A percentile compares a stretch with the other conserved stretches of the same genome.
These are phyloP conservation scores for Gibbula magus DNA, from an alignment of 2,888 invertebrate species.

Conservation along the genomic window DNA sequence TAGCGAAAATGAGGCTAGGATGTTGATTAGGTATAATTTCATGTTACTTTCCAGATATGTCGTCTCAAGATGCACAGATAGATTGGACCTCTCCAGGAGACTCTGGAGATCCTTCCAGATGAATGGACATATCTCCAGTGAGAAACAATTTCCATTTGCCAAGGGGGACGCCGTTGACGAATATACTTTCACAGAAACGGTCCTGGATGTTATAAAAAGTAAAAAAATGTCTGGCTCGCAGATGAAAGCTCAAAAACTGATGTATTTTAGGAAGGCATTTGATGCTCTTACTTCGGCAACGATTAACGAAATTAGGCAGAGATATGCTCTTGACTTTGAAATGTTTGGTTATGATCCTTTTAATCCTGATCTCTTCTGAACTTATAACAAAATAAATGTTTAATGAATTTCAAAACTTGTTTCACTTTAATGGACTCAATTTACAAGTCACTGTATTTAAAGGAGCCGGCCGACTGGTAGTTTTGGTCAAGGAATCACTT, in stretches of 20 bases:
- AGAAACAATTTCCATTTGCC: background rate
- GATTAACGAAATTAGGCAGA: background rate
- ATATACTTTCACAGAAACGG: background rate
- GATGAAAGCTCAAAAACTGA: background rate
- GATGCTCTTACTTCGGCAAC: background rate
- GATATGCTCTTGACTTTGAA: constrained; percentile 2
- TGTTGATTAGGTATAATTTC: background rate
- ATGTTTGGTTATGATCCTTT: constrained; percentile 2
- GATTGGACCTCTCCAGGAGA: background rate
- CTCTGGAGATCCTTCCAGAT: background rate
- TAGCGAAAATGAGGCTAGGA: background rate
- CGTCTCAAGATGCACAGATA: background rate
- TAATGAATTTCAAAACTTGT: background rate
- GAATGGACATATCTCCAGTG: background rate
- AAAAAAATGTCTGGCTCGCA: background rate
- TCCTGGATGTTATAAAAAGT: background rate
- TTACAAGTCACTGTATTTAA: background rate
- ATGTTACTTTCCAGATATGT: background rate
- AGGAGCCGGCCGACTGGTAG: too few relatives aligned
- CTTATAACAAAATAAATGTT: background rate
- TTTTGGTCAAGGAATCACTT: too few relatives aligned
- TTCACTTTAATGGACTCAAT: background rate
- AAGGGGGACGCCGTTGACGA: background rate
- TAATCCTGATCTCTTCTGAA: too few relatives aligned
- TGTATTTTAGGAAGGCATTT: background rate